Conservation (phyloP, 2,113 vertebrate species). For the Gallinago paraguaiae region DNA sequence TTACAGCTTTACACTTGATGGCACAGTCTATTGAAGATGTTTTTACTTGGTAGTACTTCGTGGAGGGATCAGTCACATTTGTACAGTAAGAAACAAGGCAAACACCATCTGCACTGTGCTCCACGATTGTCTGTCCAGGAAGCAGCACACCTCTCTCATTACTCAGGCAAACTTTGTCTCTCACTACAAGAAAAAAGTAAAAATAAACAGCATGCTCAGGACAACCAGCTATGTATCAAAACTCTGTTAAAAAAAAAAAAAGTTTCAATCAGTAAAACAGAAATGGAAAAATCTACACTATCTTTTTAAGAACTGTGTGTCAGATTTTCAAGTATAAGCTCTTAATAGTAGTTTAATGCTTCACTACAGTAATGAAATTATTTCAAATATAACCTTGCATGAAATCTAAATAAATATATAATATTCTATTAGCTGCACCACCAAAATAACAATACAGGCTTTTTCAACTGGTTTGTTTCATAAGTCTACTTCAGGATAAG, state of each 20-base stretch:
- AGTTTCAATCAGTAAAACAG: neutral
- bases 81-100: constrained; percentile 87
- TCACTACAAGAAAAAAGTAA: constrained; percentile 76
- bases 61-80: constrained; percentile 78
- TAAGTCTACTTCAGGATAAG: neutral
- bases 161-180: constrained; percentile 89
- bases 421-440: neutral
- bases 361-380: neutral
- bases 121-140: constrained; percentile 90
- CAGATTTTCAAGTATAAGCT: neutral
- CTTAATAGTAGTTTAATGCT: neutral
- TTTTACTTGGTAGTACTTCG: constrained; percentile 85
- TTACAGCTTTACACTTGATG: constrained; percentile 86
- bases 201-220: neutral
- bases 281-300: neutral
- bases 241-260: neutral
- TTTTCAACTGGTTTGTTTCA: neutral
- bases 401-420: neutral
- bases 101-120: constrained; percentile 81
- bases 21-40: constrained; percentile 84
- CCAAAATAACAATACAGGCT: neutral
- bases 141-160: constrained; percentile 84
- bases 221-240: neutral
- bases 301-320: neutral
- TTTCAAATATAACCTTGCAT: neutral